Conservation (phyloP, 2,888 invertebrate species). For the Neoaliturus tenellus region DNA sequence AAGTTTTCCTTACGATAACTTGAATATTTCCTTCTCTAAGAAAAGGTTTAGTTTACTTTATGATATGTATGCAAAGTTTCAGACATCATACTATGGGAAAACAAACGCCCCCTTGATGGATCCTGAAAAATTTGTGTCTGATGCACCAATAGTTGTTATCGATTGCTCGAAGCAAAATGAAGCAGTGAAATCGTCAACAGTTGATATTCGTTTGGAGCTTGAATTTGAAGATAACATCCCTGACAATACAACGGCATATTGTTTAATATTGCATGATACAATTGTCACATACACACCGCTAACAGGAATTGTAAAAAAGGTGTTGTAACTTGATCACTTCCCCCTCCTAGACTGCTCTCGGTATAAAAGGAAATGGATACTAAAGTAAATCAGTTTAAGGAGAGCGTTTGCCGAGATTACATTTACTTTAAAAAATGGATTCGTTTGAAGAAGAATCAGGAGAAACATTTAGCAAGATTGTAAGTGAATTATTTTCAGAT, state of each 20-base stretch:
- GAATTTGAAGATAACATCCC: constrained; percentile 61
- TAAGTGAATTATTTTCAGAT: no score
- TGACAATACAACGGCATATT: constrained; percentile 51
- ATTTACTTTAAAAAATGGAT: no score
- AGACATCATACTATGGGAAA: neutral
- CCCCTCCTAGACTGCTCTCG: no score
- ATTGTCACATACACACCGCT: constrained; percentile 58
- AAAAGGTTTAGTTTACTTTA: constrained; percentile 57
- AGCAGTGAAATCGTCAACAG: constrained; percentile 63
- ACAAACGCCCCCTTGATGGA: constrained; percentile 53
- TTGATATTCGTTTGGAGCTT: constrained; percentile 66
- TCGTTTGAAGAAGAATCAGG: no score
- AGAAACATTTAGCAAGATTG: no score
- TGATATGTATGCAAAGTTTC: neutral
- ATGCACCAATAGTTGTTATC: neutral
- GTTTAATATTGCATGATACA: constrained; percentile 57
- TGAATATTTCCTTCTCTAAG: constrained; percentile 62
- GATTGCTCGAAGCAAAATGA: constrained; percentile 61
- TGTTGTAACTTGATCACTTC: no score
- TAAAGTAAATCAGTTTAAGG: no score
- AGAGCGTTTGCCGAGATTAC: no score
- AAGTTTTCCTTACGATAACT: neutral
- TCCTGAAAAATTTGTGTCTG: constrained; percentile 56
- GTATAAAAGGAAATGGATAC: no score
- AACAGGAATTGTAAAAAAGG: constrained; percentile 48